Evolutionary conservation across 2,113 vertebrate species (phyloP).

Genomic region (Coptodon rendalli): DNA sequence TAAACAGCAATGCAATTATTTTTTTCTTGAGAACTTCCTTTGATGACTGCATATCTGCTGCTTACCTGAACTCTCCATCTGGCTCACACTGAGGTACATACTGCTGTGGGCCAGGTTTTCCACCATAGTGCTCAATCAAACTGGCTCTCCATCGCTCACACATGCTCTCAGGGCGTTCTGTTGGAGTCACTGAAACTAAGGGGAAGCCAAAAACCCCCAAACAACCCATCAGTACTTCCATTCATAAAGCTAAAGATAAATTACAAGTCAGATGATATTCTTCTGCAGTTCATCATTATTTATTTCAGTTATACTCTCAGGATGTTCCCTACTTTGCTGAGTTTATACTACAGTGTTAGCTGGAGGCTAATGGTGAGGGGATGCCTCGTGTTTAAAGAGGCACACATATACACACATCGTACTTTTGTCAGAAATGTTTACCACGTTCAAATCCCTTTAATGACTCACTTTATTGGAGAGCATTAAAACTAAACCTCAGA

Average conservation of each 20-base stretch:
- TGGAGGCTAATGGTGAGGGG: not conserved
- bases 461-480: constrained; percentile 22
- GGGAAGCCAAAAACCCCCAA: not conserved
- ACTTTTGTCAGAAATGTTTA: constrained; percentile 39
- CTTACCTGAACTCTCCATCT: constrained; percentile 75
- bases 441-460: constrained; percentile 25
- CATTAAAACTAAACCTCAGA: constrained; percentile 29
- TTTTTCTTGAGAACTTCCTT: not conserved
- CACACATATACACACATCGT: not conserved
- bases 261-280: not conserved
- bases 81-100: constrained; percentile 86
- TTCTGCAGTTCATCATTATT: not conserved
- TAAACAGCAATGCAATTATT: not conserved
- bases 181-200: constrained; percentile 54
- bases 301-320: not conserved
- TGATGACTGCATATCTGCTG: not conserved
- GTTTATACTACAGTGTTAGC: not conserved
- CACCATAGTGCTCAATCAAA: constrained; percentile 83
- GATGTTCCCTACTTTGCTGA: not conserved
- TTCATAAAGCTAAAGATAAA: not conserved
- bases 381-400: not conserved
- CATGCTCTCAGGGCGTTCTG: constrained; percentile 74
- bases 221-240: not conserved
- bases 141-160: constrained; percentile 89
- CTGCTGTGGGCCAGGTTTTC: constrained; percentile 76